These are phyloP conservation scores for Ochropleura plecta DNA, from an alignment of 2,888 invertebrate genomes.

Conservation along the genomic window DNA sequence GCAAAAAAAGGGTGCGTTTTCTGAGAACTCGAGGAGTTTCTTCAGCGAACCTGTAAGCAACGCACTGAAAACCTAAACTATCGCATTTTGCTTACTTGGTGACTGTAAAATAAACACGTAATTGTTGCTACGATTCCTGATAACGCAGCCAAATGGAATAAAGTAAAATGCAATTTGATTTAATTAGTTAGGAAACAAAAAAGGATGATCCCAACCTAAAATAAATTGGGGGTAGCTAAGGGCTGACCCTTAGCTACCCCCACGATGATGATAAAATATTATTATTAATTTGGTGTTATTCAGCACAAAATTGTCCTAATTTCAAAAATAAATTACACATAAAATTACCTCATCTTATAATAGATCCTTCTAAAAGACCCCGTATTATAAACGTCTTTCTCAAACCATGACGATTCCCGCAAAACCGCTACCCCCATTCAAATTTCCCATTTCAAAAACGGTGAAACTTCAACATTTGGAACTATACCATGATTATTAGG, in stretches of 20 bases:
- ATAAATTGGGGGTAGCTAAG: not conserved
- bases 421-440: not conserved
- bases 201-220: too few species aligned
- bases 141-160: not conserved
- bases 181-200: not conserved
- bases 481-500: slow-evolving; percentile 50
- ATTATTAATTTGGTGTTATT: not conserved
- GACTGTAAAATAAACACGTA: not conserved
- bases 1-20: too few species aligned
- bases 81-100: not conserved
- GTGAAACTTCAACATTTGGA: slow-evolving; percentile 28
- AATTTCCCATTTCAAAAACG: slow-evolving; percentile 15
- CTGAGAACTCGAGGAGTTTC: too few species aligned
- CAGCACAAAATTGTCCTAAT: not conserved
- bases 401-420: not conserved
- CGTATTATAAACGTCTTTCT: not conserved
- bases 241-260: too few species aligned
- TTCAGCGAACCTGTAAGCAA: not conserved
- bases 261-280: too few species aligned
- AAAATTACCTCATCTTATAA: not conserved
- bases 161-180: not conserved
- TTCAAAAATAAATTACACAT: too few species aligned
- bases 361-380: not conserved
- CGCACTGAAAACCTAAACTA: too few species aligned
- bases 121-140: not conserved